A percentile compares a stretch with the other conserved stretches of the same genome.
Conservation (phyloP, 2,113 vertebrate genomes). For the Siniperca knerii region DNA sequence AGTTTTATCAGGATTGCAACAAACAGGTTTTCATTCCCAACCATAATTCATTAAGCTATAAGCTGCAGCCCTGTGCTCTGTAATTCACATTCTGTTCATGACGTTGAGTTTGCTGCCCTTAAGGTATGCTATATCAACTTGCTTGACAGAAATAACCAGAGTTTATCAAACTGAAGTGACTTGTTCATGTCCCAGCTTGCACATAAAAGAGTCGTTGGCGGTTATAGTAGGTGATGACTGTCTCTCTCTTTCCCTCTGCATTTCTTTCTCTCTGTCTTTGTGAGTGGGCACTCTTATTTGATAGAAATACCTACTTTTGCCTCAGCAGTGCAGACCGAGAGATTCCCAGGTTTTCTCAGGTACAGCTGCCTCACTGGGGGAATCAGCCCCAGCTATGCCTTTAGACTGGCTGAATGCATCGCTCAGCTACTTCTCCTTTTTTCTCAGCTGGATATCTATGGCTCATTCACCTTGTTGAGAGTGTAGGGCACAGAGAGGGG, state of each 20-base stretch:
- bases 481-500: slow-evolving; percentile 18
- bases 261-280: neutral
- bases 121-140: slow-evolving; percentile 13
- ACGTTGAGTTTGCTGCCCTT: slow-evolving; percentile 2
- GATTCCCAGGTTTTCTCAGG: slow-evolving; percentile 40
- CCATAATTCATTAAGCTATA: neutral
- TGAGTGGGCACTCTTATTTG: slow-evolving; percentile 24
- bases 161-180: slow-evolving; percentile 50
- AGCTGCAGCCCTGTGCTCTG: neutral
- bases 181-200: slow-evolving; percentile 27
- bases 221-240: slow-evolving; percentile 29
- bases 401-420: slow-evolving; percentile 48
- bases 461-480: slow-evolving; percentile 56
- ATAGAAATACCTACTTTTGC: slow-evolving; percentile 48
- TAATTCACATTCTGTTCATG: slow-evolving; percentile 28
- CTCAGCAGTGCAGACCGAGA: slow-evolving; percentile 34
- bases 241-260: slow-evolving; percentile 7
- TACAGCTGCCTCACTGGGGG: slow-evolving; percentile 33
- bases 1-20: slow-evolving; percentile 12
- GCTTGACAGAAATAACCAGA: slow-evolving; percentile 38
- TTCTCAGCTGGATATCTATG: slow-evolving; percentile 59
- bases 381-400: slow-evolving; percentile 24
- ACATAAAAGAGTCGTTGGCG: slow-evolving; percentile 28
- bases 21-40: slow-evolving; percentile 19
- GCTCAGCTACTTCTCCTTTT: slow-evolving; percentile 55